Evolutionary conservation across 2,113 vertebrate genomes (phyloP), one percentile per base, ranked within the genome.

Genomic region (Rhinopomastus cyanomelas): DNA sequence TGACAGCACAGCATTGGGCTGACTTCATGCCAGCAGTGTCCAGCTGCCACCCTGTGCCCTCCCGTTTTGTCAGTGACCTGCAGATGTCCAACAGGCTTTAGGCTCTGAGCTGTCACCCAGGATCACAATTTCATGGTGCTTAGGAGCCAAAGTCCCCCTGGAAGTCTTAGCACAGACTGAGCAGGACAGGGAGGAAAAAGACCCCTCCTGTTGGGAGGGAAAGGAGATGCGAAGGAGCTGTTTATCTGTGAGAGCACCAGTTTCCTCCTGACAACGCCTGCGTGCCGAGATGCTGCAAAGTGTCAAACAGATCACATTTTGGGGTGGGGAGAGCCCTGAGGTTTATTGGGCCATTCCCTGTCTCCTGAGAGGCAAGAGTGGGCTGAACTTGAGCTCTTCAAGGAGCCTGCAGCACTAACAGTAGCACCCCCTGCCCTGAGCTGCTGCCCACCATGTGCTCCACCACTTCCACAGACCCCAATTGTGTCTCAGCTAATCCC

Each of bases 1-100:
- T 71, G 60, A 36, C 20, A 26, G 22, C 1, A 0, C 0, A 0
- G 34, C 2, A 2, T 17, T 25, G 32, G 42, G 29, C 46, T 76
- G 57, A 53, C 30, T 29, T 25, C 26, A 67, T 48, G n/a, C 30
- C 81, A 73, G 25, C 59, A 56, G 23, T 6, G 11, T 8, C 34
- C 44, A 16, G 57, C 0, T 0, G n/a, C 6, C n/a, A 26, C 14
- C 15, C 20, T 18, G 32, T 57, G 74, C 25, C 19, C 27, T 42
- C 22, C 27, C 13, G 13, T 65, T 36, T 42, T 27, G 7, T 15
- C 1, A 1, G 37, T 22, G 34, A 60, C 32, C 48, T 37, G 42
- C 32, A 46, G 48, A 29, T 26, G 7, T 8, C 36, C 65, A 49
- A 12, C 23, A 25, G 49, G 26, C n/a, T 56, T 37, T 44, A 37